phyloP scores from a whole-genome alignment of 2,113 vertebrate species.

The Oncorhynchus clarkii region DNA sequence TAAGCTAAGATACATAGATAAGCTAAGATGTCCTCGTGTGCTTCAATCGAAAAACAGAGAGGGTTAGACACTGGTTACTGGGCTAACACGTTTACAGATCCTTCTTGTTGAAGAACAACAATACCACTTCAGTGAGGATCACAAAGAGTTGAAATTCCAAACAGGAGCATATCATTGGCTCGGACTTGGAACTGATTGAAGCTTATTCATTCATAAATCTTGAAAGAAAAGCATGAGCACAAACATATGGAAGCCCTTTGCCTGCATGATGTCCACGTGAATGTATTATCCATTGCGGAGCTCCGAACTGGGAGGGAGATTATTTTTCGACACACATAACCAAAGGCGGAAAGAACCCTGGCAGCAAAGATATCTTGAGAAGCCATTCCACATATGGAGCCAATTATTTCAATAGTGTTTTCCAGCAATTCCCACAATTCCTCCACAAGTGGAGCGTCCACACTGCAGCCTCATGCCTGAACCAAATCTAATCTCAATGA shows the following conservation, averaged over 20 bases:
- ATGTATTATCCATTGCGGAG: constrained; percentile 44
- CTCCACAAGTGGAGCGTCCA: background rate
- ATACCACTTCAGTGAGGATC: constrained; percentile 25
- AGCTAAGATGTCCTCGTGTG: background rate
- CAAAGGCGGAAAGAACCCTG: constrained; percentile 23
- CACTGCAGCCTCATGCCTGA: background rate
- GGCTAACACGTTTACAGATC: constrained; percentile 20
- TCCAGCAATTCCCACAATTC: constrained; percentile 56
- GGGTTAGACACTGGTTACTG: constrained; percentile 24
- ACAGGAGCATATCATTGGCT: constrained; percentile 40
- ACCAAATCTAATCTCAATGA: too few relatives aligned
- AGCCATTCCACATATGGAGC: constrained; percentile 61
- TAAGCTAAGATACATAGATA: background rate
- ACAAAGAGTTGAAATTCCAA: constrained; percentile 48
- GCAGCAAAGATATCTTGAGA: constrained; percentile 42
- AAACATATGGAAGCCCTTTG: constrained; percentile 70
- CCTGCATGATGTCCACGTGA: constrained; percentile 60
- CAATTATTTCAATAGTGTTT: constrained; percentile 64
- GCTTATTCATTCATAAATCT: constrained; percentile 71
- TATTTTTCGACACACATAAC: constrained; percentile 42
- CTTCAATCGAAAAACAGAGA: constrained; percentile 21
- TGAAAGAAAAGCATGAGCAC: constrained; percentile 54
- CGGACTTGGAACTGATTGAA: constrained; percentile 43
- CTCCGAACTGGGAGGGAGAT: constrained; percentile 37
- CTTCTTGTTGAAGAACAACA: constrained; percentile 21